phyloP scores from a whole-genome alignment of 2,797 vertebrate genomes.

The Luscinia luscinia region DNA sequence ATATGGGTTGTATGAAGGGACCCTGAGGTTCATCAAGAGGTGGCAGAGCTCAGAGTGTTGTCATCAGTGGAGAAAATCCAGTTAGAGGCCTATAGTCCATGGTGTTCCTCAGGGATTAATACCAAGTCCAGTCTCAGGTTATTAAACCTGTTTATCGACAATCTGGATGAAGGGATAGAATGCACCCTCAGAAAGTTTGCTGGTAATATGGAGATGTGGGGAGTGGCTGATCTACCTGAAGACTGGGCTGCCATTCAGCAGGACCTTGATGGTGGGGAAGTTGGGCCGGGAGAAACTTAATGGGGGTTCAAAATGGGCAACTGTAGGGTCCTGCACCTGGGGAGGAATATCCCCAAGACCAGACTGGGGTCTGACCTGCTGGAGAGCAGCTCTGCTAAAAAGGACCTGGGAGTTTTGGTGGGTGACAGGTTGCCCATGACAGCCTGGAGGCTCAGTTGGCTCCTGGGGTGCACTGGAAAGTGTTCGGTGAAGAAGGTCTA shows the following conservation, averaged over 20 bases:
- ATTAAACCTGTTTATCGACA: not conserved
- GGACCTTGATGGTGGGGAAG: rapidly evolving
- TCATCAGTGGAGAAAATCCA: not conserved
- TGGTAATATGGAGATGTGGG: not conserved
- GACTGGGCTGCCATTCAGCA: not conserved
- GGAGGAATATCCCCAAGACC: not conserved
- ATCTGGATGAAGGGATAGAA: not conserved
- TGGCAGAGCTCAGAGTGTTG: not conserved
- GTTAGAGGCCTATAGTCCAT: too few relatives aligned
- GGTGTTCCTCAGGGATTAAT: not conserved
- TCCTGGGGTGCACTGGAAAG: not conserved
- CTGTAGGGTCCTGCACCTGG: not conserved
- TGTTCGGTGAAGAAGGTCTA: not conserved
- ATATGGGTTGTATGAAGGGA: not conserved
- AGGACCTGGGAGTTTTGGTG: not conserved
- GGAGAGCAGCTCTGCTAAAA: not conserved
- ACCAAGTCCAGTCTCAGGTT: not conserved
- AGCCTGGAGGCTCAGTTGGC: not conserved
- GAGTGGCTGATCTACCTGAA: not conserved
- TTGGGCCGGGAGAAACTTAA: not conserved
- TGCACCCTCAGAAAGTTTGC: not conserved
- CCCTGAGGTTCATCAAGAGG: not conserved
- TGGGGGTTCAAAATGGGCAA: too few relatives aligned
- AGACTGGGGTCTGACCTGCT: not conserved
- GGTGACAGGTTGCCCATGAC: not conserved